Percentiles rank a stretch among this genome's conserved stretches.
These are phyloP conservation scores for Acronicta alni DNA, from an alignment of 2,888 invertebrate species.

Conservation along the genomic window DNA sequence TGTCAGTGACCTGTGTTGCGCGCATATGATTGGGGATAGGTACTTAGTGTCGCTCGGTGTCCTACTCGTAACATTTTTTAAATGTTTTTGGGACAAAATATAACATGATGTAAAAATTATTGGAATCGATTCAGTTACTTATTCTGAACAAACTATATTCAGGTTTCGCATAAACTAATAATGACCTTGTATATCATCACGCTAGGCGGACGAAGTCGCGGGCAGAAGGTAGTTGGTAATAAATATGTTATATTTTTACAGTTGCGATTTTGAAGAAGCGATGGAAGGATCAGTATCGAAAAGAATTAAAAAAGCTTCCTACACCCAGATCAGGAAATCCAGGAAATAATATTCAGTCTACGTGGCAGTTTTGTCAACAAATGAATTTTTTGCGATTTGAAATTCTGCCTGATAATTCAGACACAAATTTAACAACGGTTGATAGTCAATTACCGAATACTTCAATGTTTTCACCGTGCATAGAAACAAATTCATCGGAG, in stretches of 20 bases:
- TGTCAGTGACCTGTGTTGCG: no score
- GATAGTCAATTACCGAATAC: conserved; percentile 24
- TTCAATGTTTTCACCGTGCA: conserved; percentile 28
- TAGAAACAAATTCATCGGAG: conserved; percentile 30
- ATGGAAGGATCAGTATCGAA: conserved; percentile 45
- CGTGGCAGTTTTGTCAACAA: conserved; percentile 30
- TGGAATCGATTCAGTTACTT: no score
- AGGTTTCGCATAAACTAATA: no score
- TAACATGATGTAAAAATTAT: no score
- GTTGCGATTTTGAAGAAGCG: conserved; percentile 37
- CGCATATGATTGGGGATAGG: no score
- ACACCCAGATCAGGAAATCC: conserved; percentile 43
- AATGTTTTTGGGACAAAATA: no score
- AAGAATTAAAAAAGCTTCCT: conserved; percentile 50
- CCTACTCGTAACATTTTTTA: no score
- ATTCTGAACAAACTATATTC: no score
- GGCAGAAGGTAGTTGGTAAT: no score
- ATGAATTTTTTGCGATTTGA: conserved; percentile 27
- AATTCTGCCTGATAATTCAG: conserved; percentile 28
- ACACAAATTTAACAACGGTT: conserved; percentile 26
- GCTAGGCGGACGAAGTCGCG: no score
- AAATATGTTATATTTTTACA: not conserved
- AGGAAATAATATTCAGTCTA: conserved; percentile 35
- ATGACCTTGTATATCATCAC: no score
- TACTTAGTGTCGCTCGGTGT: no score